phyloP scores from a whole-genome alignment of 2,888 invertebrate species.

The Allophyes oxyacanthae region DNA sequence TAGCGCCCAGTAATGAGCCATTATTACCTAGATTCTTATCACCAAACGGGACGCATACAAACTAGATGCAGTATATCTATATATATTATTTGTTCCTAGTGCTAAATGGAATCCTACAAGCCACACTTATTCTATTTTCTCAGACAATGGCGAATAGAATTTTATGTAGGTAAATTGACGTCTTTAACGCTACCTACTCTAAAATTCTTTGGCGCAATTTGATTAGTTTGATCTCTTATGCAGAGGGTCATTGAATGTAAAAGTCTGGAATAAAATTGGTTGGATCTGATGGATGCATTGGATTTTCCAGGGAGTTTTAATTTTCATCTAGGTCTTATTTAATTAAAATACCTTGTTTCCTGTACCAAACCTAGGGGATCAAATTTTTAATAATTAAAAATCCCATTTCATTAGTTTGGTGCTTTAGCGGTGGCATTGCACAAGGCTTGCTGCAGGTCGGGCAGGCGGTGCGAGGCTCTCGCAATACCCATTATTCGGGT shows the following conservation, averaged over 20 bases:
- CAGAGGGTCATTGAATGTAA: no score
- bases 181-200: no score
- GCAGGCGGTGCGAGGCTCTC: slow-evolving; percentile 81
- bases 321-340: no score
- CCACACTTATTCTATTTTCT: neutral
- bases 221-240: no score
- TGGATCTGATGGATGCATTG: no score
- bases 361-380: no score
- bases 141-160: neutral
- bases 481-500: slow-evolving; percentile 86
- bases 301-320: no score
- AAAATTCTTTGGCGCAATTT: no score
- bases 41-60: slow-evolving; percentile 1
- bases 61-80: neutral
- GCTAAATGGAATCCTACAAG: neutral
- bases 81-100: neutral
- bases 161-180: neutral
- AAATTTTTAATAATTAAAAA: no score
- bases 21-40: slow-evolving; percentile 20
- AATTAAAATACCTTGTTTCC: no score
- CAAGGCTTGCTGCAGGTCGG: slow-evolving; percentile 84
- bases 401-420: slow-evolving; percentile 45
- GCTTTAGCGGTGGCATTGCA: slow-evolving; percentile 79
- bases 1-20: slow-evolving; percentile 58
- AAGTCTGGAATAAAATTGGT: no score